Base-by-base conservation (phyloP, 2,113 vertebrate species). In the Osmerus eperlanus region DNA sequence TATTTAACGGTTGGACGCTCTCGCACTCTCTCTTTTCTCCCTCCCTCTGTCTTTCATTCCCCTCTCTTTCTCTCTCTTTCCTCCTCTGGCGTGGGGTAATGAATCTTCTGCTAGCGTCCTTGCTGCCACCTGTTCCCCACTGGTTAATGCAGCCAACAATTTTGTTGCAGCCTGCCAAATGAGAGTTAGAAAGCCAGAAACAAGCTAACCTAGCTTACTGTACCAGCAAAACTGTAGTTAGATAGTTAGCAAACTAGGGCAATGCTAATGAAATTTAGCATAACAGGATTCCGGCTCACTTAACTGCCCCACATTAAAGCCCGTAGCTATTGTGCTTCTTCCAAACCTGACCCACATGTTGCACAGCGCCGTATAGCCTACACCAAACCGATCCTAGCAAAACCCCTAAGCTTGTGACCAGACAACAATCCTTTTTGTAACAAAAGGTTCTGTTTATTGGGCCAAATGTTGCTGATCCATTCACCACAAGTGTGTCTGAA, bases 41-140 rank as follows among this genome's bases (percentile, higher is more conserved):
- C 3, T 56, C 54, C 4, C 2, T 56, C 54, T 56, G 14, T n/a
- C 58, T 60, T 7, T 12, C n/a, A 60, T 19, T 60, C 58, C 9
- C 19, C 21, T 60, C 54, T 55, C 16, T 55, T n/a, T 18, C 61
- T 56, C 74, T 71, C 55, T 69, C 21, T 69, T 65, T 70, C 64
- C 70, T 53, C 70, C 71, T 73, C 47, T 3, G 52, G 18, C n/a
- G 18, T 11, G n/a, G 61, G n/a, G 13, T 58, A 41, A 73, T 73
- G 52, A 55, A 72, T 65, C 61, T 64, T 51, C 60, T 28, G 16
- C 67, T 15, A 29, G 67, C 58, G 67, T 51, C 77, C 67, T 71
- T 67, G 77, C 14, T 51, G 19, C 65, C 65, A 75, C 69, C 75
- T 81, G 71, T 55, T 79, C 28, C 53, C 56, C 23, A 67, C 47